A percentile compares a stretch with the other conserved stretches of the same genome.
Conservation (phyloP, 1,140 invertebrate genomes). For the Cydia amplana region DNA sequence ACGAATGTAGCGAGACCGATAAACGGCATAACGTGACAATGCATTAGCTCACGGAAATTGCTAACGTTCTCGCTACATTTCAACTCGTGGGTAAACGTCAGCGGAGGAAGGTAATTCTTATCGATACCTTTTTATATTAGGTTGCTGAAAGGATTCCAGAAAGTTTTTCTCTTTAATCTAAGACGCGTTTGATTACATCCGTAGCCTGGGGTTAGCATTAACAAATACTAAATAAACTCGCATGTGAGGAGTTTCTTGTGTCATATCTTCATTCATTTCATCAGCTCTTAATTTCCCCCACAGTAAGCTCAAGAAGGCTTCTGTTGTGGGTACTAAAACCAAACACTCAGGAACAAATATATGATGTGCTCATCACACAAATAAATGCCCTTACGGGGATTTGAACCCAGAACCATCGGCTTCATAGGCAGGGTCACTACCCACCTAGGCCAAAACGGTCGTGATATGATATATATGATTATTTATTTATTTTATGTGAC, state of each 20-base stretch:
- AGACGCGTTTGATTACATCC: constrained; percentile 8
- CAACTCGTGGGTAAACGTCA: constrained; percentile 8
- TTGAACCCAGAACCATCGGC: too few species aligned
- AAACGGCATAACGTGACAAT: constrained; percentile 21
- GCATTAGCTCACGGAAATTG: constrained; percentile 30
- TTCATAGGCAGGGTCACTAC: too few species aligned
- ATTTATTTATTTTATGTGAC: too few species aligned
- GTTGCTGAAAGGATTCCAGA: constrained; percentile 15
- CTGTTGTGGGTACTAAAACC: too few species aligned
- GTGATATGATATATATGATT: too few species aligned
- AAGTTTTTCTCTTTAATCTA: constrained; percentile 22
- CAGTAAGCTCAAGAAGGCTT: too few species aligned
- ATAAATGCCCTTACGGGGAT: too few species aligned
- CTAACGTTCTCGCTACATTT: constrained; percentile 28
- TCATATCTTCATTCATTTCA: too few species aligned
- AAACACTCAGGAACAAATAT: too few species aligned
- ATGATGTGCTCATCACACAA: too few species aligned
- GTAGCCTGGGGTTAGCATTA: not conserved
- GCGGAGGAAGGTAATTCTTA: constrained; percentile 26
- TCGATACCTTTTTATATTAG: constrained; percentile 27
- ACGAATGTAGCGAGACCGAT: not conserved
- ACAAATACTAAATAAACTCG: not conserved
- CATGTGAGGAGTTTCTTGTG: not conserved
- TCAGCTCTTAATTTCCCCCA: too few species aligned
- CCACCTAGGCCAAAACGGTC: too few species aligned